A percentile compares a stretch with the other conserved stretches of the same genome.
Evolutionary conservation across 2,797 vertebrate species (phyloP).

Genomic region (Enteromius mattozi): DNA sequence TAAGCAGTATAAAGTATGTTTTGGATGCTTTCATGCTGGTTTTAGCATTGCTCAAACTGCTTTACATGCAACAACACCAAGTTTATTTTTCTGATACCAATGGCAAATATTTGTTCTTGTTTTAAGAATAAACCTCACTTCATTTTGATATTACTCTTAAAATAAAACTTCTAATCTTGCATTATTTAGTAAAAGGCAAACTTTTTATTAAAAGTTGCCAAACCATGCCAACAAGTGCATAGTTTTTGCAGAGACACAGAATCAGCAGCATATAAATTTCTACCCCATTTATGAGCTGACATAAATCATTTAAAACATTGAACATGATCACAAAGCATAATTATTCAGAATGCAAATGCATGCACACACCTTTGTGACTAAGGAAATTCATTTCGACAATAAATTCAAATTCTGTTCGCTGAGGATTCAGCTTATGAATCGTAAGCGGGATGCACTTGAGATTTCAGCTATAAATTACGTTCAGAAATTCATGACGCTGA

Average conservation of each 20-base stretch:
- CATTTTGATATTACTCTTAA: not conserved
- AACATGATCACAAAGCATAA: not conserved
- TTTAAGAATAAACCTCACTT: not conserved
- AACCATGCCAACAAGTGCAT: not conserved
- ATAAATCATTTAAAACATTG: not conserved
- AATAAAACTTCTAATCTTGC: not conserved
- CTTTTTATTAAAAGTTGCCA: not conserved
- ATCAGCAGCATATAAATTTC: not conserved
- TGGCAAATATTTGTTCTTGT: not conserved
- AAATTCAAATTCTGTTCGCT: constrained; percentile 1
- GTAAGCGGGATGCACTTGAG: constrained; percentile 15
- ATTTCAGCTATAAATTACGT: constrained; percentile 36
- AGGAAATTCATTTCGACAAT: not conserved
- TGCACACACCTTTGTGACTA: not conserved
- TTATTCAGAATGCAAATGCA: constrained; percentile 22
- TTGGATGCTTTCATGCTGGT: not conserved
- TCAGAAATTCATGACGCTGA: constrained; percentile 13
- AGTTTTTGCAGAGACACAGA: not conserved
- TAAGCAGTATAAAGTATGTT: not conserved
- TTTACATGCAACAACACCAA: not conserved
- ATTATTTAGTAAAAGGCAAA: not conserved
- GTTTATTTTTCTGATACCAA: not conserved
- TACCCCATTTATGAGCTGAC: not conserved
- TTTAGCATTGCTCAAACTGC: not conserved
- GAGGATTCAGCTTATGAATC: constrained; percentile 32